Evolutionary conservation across 2,113 vertebrate genomes (phyloP), one percentile per base, ranked within the genome.

Genomic region (Passer domesticus): DNA sequence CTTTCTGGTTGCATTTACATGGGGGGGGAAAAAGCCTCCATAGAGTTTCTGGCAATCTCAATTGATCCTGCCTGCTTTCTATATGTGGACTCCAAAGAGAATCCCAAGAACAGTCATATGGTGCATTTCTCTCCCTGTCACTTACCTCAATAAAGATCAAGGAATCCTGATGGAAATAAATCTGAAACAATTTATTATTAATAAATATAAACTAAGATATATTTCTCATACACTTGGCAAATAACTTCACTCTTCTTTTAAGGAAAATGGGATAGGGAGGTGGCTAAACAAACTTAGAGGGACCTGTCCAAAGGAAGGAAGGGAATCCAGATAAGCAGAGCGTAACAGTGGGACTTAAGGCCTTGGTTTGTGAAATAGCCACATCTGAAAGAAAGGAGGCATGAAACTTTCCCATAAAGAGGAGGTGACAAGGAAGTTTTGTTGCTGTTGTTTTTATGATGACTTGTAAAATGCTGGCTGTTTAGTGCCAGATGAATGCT

Each of bases 161-260:
- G 35, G 31, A 76, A 60, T 84, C 15, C 20, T 78, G 14, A 67
- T 63, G 23, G 39, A 62, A 70, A 72, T 50, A 39, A 4, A 59
- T 39, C 31, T 89, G 69, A 74, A 69, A 74, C 35, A 47, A 31
- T 2, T 12, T 2, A 20, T 56, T 50, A 63, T 49, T 7, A 87
- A 44, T 44, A 44, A 44, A 78, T 41, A 27, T 43, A 39, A 81
- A 44, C 55, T 69, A 81, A 81, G 19, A 46, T 31, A 15, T 31
- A 59, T 37, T 63, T 87, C 4, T 78, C 0, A 0, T 46, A 59
- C 13, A 37, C 15, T 23, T 63, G 11, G 11, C 23, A 33, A 10
- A 18, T 69, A 22, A 35, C 58, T 75, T 86, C 30, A 62, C 28
- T 13, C 15, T 31, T 41, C 15, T 72, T 12, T 55, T 59, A 64